Evolutionary conservation across 2,113 vertebrate species (phyloP).

Genomic region (Martes martes): DNA sequence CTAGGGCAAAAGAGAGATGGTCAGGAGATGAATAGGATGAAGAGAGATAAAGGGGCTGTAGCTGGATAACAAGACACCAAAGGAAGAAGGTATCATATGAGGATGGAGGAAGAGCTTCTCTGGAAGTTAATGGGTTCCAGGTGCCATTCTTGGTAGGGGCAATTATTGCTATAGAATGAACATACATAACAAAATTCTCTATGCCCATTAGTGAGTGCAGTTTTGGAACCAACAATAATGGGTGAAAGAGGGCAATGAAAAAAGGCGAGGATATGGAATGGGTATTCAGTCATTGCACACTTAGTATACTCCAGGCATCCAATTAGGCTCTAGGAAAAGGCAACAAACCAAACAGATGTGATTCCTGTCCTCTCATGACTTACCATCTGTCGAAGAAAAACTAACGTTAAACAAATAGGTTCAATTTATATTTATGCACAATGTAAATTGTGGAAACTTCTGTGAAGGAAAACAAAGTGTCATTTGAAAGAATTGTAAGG

Average conservation of each 20-base stretch:
- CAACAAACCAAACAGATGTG: neutral
- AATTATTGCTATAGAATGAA: neutral
- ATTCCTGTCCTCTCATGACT: neutral
- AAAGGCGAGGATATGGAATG: neutral
- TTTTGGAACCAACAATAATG: neutral
- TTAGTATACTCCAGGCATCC: neutral
- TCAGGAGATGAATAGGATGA: neutral
- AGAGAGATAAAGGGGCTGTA: neutral
- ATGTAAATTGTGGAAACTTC: neutral
- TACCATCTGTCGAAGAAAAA: neutral
- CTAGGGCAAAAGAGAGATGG: neutral
- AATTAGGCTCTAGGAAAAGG: neutral
- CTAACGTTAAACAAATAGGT: neutral
- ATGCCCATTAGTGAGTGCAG: neutral
- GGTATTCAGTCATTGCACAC: neutral
- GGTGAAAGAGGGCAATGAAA: neutral
- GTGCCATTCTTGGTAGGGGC: neutral
- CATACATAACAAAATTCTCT: neutral
- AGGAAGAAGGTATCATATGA: neutral
- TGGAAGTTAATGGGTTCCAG: neutral
- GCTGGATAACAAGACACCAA: neutral
- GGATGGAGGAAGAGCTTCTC: neutral
- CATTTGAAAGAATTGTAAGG: neutral
- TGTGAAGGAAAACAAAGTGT: neutral
- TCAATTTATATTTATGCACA: neutral